Base-by-base conservation (phyloP, 2,888 invertebrate species). In the Cyaniris semiargus region DNA sequence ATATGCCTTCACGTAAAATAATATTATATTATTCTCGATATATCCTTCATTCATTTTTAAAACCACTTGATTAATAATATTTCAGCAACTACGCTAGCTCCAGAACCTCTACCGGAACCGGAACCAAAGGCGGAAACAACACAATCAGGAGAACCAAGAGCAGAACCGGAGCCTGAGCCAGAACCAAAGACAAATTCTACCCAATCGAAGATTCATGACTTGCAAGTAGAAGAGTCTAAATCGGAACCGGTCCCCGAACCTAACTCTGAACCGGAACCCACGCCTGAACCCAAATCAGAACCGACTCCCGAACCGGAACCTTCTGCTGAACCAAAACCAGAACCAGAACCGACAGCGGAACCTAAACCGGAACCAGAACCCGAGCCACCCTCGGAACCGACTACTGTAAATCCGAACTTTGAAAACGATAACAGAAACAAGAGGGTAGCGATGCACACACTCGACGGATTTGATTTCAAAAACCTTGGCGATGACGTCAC, bases 401-500 rank as follows among this genome's bases (percentile, higher is more conserved):
- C 85, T 80, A 85, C 94, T 0, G 91, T 94, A 81, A 88, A 89
- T 82, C 86, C 93, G 0, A 88, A 87, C 76, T 84, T 90, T 48
- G 85, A 86, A 15, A 84, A 85, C 80, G 91, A 92, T 70, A 91
- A 90, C 77, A 89, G 93, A 77, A 95, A 95, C 56, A 95, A 95
- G 80, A 89, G 95, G 72, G 95, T 95, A 0, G 95, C 95, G 0
- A 92, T 92, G 85, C 93, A 93, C 82, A 88, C 92, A 0, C 77
- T 90, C 4, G 92, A 93, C 75, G 94, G 93, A 34, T 85, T 94
- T 21, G 91, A 93, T 79, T 92, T 94, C 56, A 92, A 91, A 79
- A 90, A 93, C 60, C 86, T 94, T 13, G 94, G 95, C 34, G 90
- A 95, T 77, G 96, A 96, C 66, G 96, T 96, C 38, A 95, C 96